Base-by-base conservation (phyloP, 2,797 vertebrate species). In the Oreochromis mossambicus region DNA sequence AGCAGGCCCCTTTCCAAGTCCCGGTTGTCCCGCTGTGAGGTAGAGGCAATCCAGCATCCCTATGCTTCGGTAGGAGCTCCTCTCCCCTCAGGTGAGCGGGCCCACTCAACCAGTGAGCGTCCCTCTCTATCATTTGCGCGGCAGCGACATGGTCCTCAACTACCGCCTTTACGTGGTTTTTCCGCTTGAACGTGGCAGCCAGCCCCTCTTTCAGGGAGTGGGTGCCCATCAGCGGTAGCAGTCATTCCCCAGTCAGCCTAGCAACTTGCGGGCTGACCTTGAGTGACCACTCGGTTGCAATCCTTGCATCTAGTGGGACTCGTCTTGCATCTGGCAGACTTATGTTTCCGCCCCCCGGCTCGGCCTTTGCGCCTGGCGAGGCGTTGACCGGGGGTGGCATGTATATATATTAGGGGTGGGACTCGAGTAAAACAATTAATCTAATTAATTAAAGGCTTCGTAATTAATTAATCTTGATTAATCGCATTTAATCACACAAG, bases 131-230 rank as follows among this genome's bases (percentile, higher is more conserved):
- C 51, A 21, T 52, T 52, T 52, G 51, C 21, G 5, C 1, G 2
- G n/a, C n/a, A 21, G 5, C 21, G 51, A 52, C n/a, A 21, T 21
- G n/a, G n/a, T 52, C n/a, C 10, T 10, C 50, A 52, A 21, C 50
- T 52, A n/a, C n/a, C 51, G 21, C 51, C 51, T 52, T 52, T 12
- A 21, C 6, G 10, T 21, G 10, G n/a, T 21, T 52, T 52, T 52
- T 5, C n/a, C 1, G 10, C n/a, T 4, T 52, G n/a, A 52, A 52
- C n/a, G 3, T 52, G 51, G 51, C n/a, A 52, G n/a, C 51, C 51
- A 52, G 51, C 51, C n/a, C n/a, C 51, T 52, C 51, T 52, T 52
- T 21, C 3, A 0, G 1, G 10, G n/a, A 11, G 10, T 52, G n/a
- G 3, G n/a, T 52, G 51, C 51, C 50, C 50, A 11, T 51, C 19